Evolutionary conservation across 2,888 invertebrate genomes (phyloP).

Genomic region (Noctua comes): DNA sequence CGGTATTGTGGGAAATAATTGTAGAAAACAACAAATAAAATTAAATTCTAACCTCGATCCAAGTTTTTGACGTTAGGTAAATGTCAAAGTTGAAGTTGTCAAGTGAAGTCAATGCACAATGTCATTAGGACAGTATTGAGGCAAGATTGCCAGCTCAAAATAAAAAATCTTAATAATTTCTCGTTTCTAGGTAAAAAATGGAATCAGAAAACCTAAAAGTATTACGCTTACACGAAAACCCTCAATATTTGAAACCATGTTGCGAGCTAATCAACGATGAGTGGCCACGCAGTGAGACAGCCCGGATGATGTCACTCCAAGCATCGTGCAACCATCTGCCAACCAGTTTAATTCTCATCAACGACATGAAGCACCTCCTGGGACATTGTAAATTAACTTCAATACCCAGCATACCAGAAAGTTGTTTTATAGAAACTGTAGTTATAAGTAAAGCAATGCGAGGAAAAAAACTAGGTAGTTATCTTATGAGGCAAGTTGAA

Average conservation of each 20-base stretch:
- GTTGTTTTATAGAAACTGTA: conserved; percentile 95
- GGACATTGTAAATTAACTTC: conserved; percentile 95
- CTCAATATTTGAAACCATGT: conserved; percentile 93
- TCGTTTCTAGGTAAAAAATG: conserved; percentile 72
- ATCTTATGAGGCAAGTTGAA: conserved; percentile 93
- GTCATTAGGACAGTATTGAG: neutral
- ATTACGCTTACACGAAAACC: conserved; percentile 93
- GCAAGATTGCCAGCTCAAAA: conserved; percentile 2
- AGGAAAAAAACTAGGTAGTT: conserved; percentile 94
- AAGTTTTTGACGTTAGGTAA: conserved; percentile 30
- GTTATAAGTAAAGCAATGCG: conserved; percentile 93
- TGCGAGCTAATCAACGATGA: conserved; percentile 95
- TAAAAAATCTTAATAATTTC: neutral
- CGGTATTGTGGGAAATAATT: neutral
- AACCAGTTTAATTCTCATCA: conserved; percentile 92
- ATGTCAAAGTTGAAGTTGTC: conserved; percentile 21
- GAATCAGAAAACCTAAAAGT: conserved; percentile 84
- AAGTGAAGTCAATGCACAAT: conserved; percentile 27
- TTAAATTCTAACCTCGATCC: conserved; percentile 48
- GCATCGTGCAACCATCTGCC: conserved; percentile 93
- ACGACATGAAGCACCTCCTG: conserved; percentile 90
- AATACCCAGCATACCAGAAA: conserved; percentile 92
- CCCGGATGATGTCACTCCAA: conserved; percentile 93
- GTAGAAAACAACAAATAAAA: conserved; percentile 23
- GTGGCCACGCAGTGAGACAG: conserved; percentile 95